Percentiles rank a stretch among this genome's conserved stretches.
phyloP scores from a whole-genome alignment of 2,113 vertebrate genomes.

The Scortum barcoo region DNA sequence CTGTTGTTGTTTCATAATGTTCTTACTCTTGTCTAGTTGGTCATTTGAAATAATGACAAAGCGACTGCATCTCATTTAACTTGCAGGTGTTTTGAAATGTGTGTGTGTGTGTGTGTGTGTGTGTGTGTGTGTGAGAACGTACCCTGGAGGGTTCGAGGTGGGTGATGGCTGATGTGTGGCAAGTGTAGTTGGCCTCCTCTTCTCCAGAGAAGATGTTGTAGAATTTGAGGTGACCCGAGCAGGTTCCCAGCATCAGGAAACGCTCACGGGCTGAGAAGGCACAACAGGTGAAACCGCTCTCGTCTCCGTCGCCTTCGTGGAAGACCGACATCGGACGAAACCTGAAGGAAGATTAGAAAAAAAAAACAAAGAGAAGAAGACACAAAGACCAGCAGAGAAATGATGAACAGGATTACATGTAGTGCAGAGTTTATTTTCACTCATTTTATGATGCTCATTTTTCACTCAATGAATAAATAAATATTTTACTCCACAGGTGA shows the following conservation, averaged over 20 bases:
- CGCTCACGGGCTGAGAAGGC: slow-evolving; percentile 95
- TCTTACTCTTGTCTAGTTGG: no score
- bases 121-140: slow-evolving; percentile 21
- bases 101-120: slow-evolving; percentile 5
- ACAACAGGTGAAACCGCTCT: slow-evolving; percentile 95
- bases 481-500: no score
- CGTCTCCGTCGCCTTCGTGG: slow-evolving; percentile 93
- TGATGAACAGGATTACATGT: no score
- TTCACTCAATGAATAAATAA: no score
- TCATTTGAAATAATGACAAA: no score
- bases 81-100: not conserved
- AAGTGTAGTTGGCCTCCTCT: slow-evolving; percentile 95
- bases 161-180: slow-evolving; percentile 94
- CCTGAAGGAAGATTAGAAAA: slow-evolving; percentile 68
- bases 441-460: no score
- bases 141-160: slow-evolving; percentile 96
- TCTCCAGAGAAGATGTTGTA: slow-evolving; percentile 95
- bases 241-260: slow-evolving; percentile 96
- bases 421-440: no score
- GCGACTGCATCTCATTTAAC: no score
- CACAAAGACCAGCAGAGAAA: not conserved
- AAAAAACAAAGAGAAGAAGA: not conserved
- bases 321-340: slow-evolving; percentile 96
- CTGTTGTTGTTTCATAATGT: no score
- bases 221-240: slow-evolving; percentile 93